These are phyloP conservation scores for Troides helena DNA, from an alignment of 2,888 invertebrate genomes.

Conservation along the genomic window DNA sequence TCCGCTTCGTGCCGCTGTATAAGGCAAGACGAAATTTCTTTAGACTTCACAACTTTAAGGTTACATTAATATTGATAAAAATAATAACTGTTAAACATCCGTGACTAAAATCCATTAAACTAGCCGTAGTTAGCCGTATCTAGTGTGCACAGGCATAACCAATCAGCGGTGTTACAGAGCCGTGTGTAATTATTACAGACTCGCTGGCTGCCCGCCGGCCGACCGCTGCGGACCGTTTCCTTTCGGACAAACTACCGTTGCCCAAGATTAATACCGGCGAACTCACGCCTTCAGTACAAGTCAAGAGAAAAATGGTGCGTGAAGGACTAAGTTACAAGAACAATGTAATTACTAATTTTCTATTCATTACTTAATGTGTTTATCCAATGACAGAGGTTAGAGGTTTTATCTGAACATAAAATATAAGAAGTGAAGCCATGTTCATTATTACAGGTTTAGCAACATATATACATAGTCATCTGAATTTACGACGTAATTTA, in stretches of 20 bases:
- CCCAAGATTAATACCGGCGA: constrained; percentile 33
- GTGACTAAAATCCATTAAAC: constrained; percentile 20
- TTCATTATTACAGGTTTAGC: too few species aligned
- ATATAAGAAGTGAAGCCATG: too few species aligned
- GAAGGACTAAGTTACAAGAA: background rate
- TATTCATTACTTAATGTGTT: too few species aligned
- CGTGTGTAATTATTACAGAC: constrained; percentile 37
- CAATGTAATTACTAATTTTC: too few species aligned
- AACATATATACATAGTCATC: too few species aligned
- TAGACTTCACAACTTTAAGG: too few species aligned
- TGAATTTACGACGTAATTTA: too few species aligned
- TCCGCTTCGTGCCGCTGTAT: too few species aligned
- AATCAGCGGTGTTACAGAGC: constrained; percentile 23
- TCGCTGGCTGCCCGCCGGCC: constrained; percentile 49
- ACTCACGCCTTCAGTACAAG: constrained; percentile 23
- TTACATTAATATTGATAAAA: background rate
- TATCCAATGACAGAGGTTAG: too few species aligned
- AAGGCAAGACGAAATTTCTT: too few species aligned
- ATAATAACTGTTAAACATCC: constrained; percentile 10
- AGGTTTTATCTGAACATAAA: too few species aligned
- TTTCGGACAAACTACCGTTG: constrained; percentile 50
- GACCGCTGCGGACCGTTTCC: constrained; percentile 54
- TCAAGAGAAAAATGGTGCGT: constrained; percentile 4
- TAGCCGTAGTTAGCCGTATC: constrained; percentile 6
- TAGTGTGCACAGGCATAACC: constrained; percentile 20